phyloP scores from a whole-genome alignment of 1,140 invertebrate species.

The Drosophila oshimai region DNA sequence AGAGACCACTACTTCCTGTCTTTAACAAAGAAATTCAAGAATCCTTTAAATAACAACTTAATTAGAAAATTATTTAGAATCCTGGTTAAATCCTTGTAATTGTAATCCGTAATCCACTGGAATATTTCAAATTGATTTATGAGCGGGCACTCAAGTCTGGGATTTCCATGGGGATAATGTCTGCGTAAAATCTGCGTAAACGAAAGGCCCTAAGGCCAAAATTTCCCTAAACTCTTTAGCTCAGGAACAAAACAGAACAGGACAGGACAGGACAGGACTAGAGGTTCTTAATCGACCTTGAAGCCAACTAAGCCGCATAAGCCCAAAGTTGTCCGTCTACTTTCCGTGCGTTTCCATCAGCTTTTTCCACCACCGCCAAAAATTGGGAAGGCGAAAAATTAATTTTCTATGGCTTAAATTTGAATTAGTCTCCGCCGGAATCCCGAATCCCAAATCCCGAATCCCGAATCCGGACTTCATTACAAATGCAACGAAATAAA shows the following conservation, averaged over 20 bases:
- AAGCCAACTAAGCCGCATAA: slow-evolving; percentile 21
- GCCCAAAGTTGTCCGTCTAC: slow-evolving; percentile 15
- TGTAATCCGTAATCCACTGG: background rate
- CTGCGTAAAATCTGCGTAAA: slow-evolving; percentile 1
- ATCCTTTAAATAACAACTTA: background rate
- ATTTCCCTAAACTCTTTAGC: slow-evolving; percentile 26
- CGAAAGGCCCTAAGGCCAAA: background rate
- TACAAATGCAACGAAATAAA: slow-evolving; percentile 58
- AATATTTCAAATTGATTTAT: background rate
- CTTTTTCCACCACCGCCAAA: background rate
- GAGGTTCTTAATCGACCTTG: slow-evolving; percentile 20
- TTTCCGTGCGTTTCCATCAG: background rate
- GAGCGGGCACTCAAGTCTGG: background rate
- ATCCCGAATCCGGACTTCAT: slow-evolving; percentile 32
- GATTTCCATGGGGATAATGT: background rate
- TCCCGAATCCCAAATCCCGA: slow-evolving; percentile 1
- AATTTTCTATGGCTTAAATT: slow-evolving; percentile 70
- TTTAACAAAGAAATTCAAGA: too few relatives aligned
- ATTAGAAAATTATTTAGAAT: background rate
- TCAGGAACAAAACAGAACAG: too few relatives aligned
- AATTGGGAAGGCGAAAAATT: slow-evolving; percentile 31
- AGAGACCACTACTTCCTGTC: too few relatives aligned
- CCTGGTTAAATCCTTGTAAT: too few relatives aligned
- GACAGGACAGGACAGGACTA: too few relatives aligned
- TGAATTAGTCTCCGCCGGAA: slow-evolving; percentile 49